phyloP scores from a whole-genome alignment of 2,888 invertebrate genomes.

The Orthosia incerta region DNA sequence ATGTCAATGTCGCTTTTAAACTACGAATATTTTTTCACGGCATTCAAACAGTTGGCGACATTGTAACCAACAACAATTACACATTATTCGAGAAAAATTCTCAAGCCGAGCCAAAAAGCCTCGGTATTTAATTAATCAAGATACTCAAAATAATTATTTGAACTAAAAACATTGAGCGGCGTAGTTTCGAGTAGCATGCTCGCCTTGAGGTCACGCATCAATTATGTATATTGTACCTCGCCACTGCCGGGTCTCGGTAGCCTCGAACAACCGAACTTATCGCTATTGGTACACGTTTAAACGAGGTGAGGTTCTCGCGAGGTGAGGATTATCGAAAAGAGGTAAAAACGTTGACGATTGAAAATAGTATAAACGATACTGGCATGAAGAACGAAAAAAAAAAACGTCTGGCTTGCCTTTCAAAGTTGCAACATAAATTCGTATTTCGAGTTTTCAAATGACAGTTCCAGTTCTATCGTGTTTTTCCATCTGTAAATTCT shows the following conservation, averaged over 20 bases:
- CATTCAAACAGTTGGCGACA: neutral
- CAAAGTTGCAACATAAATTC: too few relatives aligned
- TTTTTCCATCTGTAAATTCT: too few relatives aligned
- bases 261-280: conserved; percentile 43
- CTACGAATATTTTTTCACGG: too few relatives aligned
- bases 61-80: neutral
- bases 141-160: conserved; percentile 15
- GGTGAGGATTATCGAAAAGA: neutral
- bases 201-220: conserved; percentile 33
- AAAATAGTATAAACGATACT: neutral
- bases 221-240: conserved; percentile 37
- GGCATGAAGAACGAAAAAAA: too few relatives aligned
- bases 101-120: conserved; percentile 2
- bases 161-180: conserved; percentile 3
- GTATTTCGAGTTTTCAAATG: too few relatives aligned
- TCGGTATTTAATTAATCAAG: conserved; percentile 1
- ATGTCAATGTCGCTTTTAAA: too few relatives aligned
- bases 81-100: neutral
- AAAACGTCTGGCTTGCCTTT: too few relatives aligned
- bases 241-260: conserved; percentile 37
- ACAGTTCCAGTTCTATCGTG: too few relatives aligned
- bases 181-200: neutral
- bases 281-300: neutral
- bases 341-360: neutral
- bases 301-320: neutral